Percentiles rank a stretch among this genome's conserved stretches.
phyloP scores from a whole-genome alignment of 2,888 invertebrate genomes.

The Xestoiulus laeticollis region DNA sequence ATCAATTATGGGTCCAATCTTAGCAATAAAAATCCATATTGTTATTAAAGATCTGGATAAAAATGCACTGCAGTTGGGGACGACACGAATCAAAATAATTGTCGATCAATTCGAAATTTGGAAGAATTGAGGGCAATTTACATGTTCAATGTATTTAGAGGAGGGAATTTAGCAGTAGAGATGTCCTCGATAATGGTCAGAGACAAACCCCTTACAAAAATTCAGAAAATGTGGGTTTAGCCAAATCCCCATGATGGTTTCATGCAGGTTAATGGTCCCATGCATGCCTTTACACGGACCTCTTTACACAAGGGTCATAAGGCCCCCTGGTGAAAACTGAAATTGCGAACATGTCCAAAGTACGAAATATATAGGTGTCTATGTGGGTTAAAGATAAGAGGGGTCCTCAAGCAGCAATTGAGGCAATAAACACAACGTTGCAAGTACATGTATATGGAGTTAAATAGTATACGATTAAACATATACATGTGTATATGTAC shows the following conservation, averaged over 20 bases:
- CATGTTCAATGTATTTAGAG: too few species aligned
- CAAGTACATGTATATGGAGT: too few species aligned
- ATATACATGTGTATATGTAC: too few species aligned
- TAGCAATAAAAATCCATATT: neutral
- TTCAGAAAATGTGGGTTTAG: neutral
- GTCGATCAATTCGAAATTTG: neutral
- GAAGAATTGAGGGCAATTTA: neutral
- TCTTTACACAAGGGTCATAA: neutral
- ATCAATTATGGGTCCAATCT: neutral
- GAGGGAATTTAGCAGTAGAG: too few species aligned
- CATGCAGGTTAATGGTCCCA: neutral
- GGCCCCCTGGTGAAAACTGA: constrained; percentile 13
- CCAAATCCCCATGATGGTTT: neutral
- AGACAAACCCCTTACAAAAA: neutral
- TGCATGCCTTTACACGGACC: too few species aligned
- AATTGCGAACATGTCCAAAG: neutral
- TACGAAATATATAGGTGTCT: neutral
- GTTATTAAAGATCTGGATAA: neutral
- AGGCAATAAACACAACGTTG: too few species aligned
- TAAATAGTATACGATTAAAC: too few species aligned
- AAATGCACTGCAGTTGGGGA: too few species aligned
- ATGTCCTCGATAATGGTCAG: neutral
- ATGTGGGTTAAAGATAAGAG: neutral
- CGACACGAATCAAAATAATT: neutral
- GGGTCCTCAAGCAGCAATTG: neutral